Conservation (phyloP, 1,140 invertebrate species). For the Saccostrea cuccullata region DNA sequence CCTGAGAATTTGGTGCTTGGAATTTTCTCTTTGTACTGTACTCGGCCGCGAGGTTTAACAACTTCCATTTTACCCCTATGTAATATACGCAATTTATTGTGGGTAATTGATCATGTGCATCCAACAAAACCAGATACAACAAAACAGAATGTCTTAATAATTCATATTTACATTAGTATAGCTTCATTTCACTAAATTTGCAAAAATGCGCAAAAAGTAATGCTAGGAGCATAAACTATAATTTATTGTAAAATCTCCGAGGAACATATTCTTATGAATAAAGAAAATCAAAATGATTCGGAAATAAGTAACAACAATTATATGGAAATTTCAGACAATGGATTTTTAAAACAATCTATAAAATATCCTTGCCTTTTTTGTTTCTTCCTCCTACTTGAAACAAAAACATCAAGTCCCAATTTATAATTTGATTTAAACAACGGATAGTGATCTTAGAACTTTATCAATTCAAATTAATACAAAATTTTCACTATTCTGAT, state of each 20-base stretch:
- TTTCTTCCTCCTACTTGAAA: no score
- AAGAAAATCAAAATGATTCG: no score
- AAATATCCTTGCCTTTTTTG: no score
- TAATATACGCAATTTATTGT: conserved; percentile 25
- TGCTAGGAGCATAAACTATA: no score
- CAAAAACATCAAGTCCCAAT: no score
- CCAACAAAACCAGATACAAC: conserved; percentile 2
- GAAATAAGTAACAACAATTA: no score
- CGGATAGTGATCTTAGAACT: no score
- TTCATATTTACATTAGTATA: conserved; percentile 35
- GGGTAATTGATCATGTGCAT: conserved; percentile 26
- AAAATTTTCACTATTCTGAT: not conserved
- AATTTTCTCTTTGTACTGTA: conserved; percentile 20
- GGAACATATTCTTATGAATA: no score
- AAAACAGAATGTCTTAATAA: conserved; percentile 13
- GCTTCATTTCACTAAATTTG: conserved; percentile 21
- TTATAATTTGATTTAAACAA: no score
- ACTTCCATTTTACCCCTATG: not conserved
- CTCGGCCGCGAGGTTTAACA: not conserved
- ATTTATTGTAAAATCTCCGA: no score
- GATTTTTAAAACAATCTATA: no score
- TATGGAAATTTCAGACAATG: no score
- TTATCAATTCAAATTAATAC: not conserved
- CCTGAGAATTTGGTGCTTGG: not conserved
- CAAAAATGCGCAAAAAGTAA: not conserved